phyloP scores from a whole-genome alignment of 2,888 invertebrate species.

The Myopa testacea region DNA sequence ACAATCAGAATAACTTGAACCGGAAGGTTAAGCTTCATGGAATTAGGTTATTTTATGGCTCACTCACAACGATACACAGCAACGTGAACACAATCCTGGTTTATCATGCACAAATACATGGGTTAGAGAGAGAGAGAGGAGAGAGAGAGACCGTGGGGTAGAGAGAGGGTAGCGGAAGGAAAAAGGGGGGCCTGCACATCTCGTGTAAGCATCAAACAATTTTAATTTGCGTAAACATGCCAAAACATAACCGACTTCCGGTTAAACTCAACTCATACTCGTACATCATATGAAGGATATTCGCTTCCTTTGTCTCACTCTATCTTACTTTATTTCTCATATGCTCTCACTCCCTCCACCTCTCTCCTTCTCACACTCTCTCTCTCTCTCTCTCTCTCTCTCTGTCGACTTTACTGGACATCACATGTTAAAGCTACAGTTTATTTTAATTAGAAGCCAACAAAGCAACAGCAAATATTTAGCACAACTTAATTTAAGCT shows the following conservation, averaged over 20 bases:
- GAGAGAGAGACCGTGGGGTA: not conserved
- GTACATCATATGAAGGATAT: not conserved
- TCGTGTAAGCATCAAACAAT: conserved; percentile 1
- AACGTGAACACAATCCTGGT: not conserved
- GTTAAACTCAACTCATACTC: not conserved
- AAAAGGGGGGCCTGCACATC: not conserved
- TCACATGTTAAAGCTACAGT: conserved; percentile 9
- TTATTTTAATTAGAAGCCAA: conserved; percentile 37
- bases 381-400: not conserved
- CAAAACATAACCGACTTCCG: conserved; percentile 21
- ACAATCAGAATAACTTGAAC: not conserved
- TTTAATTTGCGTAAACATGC: conserved; percentile 24
- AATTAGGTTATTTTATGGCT: conserved; percentile 9
- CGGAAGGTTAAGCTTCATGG: conserved; percentile 6
- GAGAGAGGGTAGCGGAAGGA: not conserved
- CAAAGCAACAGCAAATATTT: conserved; percentile 32
- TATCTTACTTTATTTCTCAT: not conserved
- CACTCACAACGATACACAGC: conserved; percentile 9
- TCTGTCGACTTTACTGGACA: not conserved
- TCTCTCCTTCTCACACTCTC: not conserved
- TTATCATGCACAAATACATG: not conserved
- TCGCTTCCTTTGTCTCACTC: not conserved
- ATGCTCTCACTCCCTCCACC: not conserved
- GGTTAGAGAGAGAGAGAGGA: not conserved
- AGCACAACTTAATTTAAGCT: conserved; percentile 32